Evolutionary conservation across 1,140 invertebrate species (phyloP), one percentile per base, ranked within the genome.

Genomic region (Cherax destructor): DNA sequence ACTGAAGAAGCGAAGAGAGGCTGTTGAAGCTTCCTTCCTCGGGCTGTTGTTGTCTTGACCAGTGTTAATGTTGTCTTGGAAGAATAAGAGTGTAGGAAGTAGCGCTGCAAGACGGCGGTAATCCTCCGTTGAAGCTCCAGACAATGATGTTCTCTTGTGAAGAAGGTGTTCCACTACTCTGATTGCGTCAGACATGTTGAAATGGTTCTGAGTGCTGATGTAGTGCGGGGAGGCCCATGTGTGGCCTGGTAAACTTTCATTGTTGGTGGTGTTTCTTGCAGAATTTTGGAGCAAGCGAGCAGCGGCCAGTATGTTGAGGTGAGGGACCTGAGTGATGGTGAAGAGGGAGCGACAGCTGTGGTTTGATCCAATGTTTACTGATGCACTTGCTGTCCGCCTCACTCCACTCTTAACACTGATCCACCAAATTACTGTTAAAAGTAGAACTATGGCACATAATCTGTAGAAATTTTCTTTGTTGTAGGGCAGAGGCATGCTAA

Each of bases 31-130:
- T 30, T 69, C n/a, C 61, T 52, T 61, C 52, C 50, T 61, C 56
- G 21, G 24, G 16, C 49, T 52, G 52, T 61, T 61, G 3, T 6
- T 49, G 11, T 72, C 16, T 1, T 52, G 47, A 52, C 41, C 16
- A 41, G 7, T 18, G 78, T 52, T 80, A 52, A 24, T 80, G 49
- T 49, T 80, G 78, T 52, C 4, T 18, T 80, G 11, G 84, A 52
- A 77, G 84, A 72, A 49, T 47, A 86, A 16, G 49, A 86, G 47
- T n/a, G 84, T n/a, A 18, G 84, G 84, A 47, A 86, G 84, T 5
- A 86, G 72, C 21, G 4, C 11, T 4, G 72, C 69, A 41, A 86
- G 84, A n/a, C 41, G 21, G 56, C 69, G 74, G 50, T 86, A 86
- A 30, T 86, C 69, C 13, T 50, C 30, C n/a, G 84, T 77, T 30